A percentile compares a stretch with the other conserved stretches of the same genome.
Evolutionary conservation across 2,797 vertebrate genomes (phyloP).

Genomic region (Enteromius viviparus): DNA sequence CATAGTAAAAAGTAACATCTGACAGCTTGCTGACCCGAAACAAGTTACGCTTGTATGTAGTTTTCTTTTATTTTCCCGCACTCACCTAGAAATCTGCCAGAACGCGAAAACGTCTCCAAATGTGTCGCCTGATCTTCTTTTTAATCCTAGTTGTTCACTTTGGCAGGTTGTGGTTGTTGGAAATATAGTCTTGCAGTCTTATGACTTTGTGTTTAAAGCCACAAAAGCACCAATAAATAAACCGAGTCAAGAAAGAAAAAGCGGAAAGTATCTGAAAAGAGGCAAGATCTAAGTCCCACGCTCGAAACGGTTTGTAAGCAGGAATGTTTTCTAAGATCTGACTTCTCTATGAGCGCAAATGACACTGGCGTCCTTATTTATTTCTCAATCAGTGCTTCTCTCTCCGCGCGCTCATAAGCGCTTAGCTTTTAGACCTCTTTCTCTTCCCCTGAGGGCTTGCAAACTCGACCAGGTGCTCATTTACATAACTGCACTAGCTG

Average conservation of each 20-base stretch:
- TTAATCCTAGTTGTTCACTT: slow-evolving; percentile 27
- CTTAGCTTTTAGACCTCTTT: slow-evolving; percentile 9
- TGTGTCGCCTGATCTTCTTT: neutral
- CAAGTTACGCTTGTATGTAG: neutral
- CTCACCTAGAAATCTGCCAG: slow-evolving; percentile 72
- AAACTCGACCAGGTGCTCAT: slow-evolving; percentile 83
- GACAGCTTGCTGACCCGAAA: neutral
- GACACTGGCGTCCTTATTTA: slow-evolving; percentile 18
- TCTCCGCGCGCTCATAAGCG: slow-evolving; percentile 55
- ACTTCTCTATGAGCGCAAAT: neutral
- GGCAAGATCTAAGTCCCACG: slow-evolving; percentile 1
- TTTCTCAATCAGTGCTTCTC: slow-evolving; percentile 53
- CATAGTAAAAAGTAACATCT: neutral
- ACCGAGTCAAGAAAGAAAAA: neutral
- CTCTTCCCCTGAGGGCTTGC: slow-evolving; percentile 60
- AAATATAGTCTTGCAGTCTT: neutral
- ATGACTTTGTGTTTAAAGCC: slow-evolving; percentile 10
- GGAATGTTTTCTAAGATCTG: neutral
- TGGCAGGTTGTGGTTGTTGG: slow-evolving; percentile 11
- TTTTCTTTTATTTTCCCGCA: slow-evolving; percentile 36
- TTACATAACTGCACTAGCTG: slow-evolving; percentile 80
- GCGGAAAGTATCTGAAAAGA: neutral
- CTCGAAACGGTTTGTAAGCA: neutral
- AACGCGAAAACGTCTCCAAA: slow-evolving; percentile 29
- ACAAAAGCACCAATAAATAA: slow-evolving; percentile 4